These are phyloP conservation scores for Aphyosemion australe DNA, from an alignment of 2,113 vertebrate species.

Conservation along the genomic window DNA sequence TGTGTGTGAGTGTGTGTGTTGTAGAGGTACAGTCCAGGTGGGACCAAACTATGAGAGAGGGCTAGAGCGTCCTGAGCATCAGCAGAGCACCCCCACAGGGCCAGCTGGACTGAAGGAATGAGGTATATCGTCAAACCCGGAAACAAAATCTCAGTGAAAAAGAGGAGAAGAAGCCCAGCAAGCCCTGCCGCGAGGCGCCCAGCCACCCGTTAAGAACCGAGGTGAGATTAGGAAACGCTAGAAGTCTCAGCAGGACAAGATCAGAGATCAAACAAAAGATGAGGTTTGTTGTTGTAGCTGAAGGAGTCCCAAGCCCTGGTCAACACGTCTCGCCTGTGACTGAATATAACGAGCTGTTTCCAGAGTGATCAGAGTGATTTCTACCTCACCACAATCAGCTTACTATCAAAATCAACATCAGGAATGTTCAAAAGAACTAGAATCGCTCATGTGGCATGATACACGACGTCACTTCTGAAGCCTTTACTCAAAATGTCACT, in stretches of 20 bases:
- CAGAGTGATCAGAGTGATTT: conserved; percentile 20
- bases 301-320: conserved; percentile 47
- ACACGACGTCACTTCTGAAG: conserved; percentile 19
- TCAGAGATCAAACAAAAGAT: conserved; percentile 43
- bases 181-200: conserved; percentile 40
- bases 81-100: conserved; percentile 63
- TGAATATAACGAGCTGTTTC: conserved; percentile 27
- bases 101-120: conserved; percentile 72
- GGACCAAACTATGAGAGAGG: conserved; percentile 64
- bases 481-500: conserved; percentile 37
- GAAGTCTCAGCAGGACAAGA: conserved; percentile 58
- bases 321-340: conserved; percentile 38
- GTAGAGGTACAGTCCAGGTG: conserved; percentile 58
- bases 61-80: conserved; percentile 72
- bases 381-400: conserved; percentile 29
- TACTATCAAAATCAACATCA: conserved; percentile 37
- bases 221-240: conserved; percentile 37
- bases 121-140: conserved; percentile 80
- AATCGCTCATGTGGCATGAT: conserved; percentile 37
- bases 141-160: conserved; percentile 55
- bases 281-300: conserved; percentile 38
- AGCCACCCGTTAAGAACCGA: conserved; percentile 51
- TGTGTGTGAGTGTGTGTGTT: conserved; percentile 80
- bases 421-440: conserved; percentile 58
- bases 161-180: conserved; percentile 52